phyloP scores from a whole-genome alignment of 2,888 invertebrate genomes.

The Lycocerus yunnanus region DNA sequence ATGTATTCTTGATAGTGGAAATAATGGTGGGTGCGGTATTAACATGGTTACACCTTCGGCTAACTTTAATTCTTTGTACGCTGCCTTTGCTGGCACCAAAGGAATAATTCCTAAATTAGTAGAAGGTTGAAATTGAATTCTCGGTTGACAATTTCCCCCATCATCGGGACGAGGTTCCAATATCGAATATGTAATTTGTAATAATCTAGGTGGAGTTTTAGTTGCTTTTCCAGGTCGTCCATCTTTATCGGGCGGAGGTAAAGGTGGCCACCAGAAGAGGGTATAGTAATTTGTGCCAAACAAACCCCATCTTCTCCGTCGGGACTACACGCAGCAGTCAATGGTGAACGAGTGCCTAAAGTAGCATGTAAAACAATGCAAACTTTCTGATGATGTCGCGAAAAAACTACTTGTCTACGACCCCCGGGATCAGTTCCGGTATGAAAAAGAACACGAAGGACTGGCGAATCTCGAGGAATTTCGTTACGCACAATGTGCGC shows the following conservation, averaged over 20 bases:
- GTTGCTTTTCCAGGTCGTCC: conserved; percentile 55
- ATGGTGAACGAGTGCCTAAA: conserved; percentile 62
- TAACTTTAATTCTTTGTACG: conserved; percentile 83
- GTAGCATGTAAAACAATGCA: conserved; percentile 81
- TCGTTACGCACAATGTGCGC: conserved; percentile 90
- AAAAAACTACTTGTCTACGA: conserved; percentile 66
- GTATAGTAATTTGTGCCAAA: conserved; percentile 80
- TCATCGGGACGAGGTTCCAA: conserved; percentile 77
- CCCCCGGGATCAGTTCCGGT: conserved; percentile 86
- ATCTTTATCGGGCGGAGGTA: conserved; percentile 67
- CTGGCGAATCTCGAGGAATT: conserved; percentile 86
- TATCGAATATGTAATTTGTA: conserved; percentile 85
- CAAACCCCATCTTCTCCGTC: conserved; percentile 93
- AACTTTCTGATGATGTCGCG: conserved; percentile 68
- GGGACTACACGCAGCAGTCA: conserved; percentile 91
- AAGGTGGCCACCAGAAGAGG: conserved; percentile 91
- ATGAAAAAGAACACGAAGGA: conserved; percentile 91
- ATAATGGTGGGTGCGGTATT: conserved; percentile 85
- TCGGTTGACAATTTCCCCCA: conserved; percentile 74
- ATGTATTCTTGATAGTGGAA: conserved; percentile 87
- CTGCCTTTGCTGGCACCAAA: conserved; percentile 75
- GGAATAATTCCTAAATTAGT: conserved; percentile 66
- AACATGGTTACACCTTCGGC: conserved; percentile 84
- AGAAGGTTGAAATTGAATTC: conserved; percentile 68
- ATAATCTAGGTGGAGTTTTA: conserved; percentile 69